Evolutionary conservation across 2,113 vertebrate genomes (phyloP).

Genomic region (Trichomycterus rosablanca): DNA sequence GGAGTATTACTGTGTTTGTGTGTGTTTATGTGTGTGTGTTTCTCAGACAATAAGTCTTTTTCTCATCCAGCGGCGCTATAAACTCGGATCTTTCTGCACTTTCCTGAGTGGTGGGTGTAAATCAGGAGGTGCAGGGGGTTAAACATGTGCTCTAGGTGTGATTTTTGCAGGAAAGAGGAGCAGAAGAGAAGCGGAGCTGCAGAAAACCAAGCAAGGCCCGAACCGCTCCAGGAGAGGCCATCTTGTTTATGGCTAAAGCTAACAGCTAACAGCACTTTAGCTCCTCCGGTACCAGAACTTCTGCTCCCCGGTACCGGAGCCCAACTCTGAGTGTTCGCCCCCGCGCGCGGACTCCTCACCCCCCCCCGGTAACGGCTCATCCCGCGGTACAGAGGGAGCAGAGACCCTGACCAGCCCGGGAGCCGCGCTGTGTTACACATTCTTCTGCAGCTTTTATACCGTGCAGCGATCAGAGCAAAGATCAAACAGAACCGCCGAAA

Average conservation of each 20-base stretch:
- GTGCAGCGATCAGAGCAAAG: constrained; percentile 17
- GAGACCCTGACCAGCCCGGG: background rate
- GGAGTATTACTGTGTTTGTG: no score
- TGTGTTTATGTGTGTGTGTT: no score
- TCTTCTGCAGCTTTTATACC: constrained; percentile 2
- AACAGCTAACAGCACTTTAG: constrained; percentile 18
- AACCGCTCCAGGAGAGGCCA: constrained; percentile 65
- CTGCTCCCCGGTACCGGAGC: constrained; percentile 9
- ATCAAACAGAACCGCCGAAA: background rate
- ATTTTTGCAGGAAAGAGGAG: no score
- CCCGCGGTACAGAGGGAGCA: background rate
- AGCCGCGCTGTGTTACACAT: background rate
- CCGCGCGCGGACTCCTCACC: background rate
- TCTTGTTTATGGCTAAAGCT: constrained; percentile 66
- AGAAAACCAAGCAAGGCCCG: background rate
- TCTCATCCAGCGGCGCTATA: background rate
- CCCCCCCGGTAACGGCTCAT: background rate
- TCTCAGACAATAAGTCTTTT: constrained; percentile 1
- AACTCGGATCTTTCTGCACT: no score
- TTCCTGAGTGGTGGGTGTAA: no score
- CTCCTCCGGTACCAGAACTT: constrained; percentile 42
- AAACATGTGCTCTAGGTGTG: no score
- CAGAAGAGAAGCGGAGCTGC: background rate
- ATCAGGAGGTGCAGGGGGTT: no score
- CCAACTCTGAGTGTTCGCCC: constrained; percentile 31